Evolutionary conservation across 2,797 vertebrate species (phyloP), one percentile per base, ranked within the genome.

Genomic region (Poeciliopsis paucimaculata): DNA sequence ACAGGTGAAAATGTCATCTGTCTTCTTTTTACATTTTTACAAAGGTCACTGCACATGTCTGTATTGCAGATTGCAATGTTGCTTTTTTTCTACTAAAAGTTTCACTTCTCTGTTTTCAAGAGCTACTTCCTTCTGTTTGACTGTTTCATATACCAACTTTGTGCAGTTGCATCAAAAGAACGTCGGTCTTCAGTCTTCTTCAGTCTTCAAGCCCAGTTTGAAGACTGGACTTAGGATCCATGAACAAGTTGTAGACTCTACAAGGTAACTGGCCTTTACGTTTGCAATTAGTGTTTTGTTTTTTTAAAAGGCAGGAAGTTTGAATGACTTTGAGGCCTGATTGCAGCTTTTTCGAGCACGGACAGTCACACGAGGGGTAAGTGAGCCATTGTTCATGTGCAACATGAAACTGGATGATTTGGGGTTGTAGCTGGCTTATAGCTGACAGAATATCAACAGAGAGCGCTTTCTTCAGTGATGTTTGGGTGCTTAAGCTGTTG

Each of bases 91-190:
- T 73, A 11, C 5, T 23, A 23, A 75, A 70, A 0, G 4, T 89
- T 89, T 88, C 84, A 88, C 83, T 92, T 94, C 92, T 84, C 74
- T 82, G 7, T 87, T 87, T 83, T 87, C 0, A 57, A 79, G 28
- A 79, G 73, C 53, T 76, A 88, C 91, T 94, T 94, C 92, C 88
- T 88, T n/a, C 36, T 84, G 16, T 77, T 71, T 26, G 77, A 31
- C 82, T 73, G 72, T 83, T 77, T 34, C 62, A 66, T 39, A 39
- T 66, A 39, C 62, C 20, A 18, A 71, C 0, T 18, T 2, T 12
- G 2, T 34, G 20, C 13, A 77, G 79, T 53, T 34, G n/a, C 26
- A 72, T 12, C 26, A 70, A 36, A 34, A 0, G 6, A 78, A 57
- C 41, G 70, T 39, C 66, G 31, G 78, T 74, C 77, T 49, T 18